Conservation (phyloP, 2,113 vertebrate genomes). For the Puffinus mauretanicus region DNA sequence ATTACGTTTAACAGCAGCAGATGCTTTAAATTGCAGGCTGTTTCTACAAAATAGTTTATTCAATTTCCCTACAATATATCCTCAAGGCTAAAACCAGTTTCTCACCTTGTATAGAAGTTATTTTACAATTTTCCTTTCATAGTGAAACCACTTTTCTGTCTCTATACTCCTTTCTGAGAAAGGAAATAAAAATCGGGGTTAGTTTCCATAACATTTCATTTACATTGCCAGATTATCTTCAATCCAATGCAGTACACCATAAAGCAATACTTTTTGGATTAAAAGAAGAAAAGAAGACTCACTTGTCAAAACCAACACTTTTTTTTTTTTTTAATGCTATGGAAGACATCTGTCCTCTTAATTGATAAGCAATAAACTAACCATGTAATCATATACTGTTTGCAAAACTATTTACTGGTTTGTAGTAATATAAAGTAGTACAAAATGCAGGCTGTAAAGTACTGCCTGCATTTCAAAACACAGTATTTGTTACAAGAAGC, state of each 20-base stretch:
- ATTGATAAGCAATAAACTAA: neutral
- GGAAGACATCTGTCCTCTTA: neutral
- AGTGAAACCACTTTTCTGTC: neutral
- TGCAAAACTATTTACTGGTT: neutral
- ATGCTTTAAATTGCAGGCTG: neutral
- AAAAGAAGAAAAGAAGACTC: neutral
- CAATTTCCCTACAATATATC: neutral
- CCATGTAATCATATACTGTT: neutral
- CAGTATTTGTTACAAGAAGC: neutral
- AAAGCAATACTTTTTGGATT: neutral
- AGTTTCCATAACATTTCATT: neutral
- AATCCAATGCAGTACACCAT: neutral
- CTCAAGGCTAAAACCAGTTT: neutral
- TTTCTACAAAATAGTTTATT: neutral
- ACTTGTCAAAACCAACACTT: neutral
- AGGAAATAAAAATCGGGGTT: neutral
- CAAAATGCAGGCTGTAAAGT: neutral
- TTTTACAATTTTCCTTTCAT: constrained; percentile 1
- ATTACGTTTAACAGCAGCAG: neutral
- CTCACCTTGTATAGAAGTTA: neutral
- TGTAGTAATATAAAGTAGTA: neutral
- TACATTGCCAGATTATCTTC: neutral
- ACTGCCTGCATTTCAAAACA: neutral
- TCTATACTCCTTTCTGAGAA: neutral
- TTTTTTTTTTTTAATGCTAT: neutral